These are phyloP conservation scores for Atrina japonica DNA, from an alignment of 2,888 invertebrate genomes.

Conservation along the genomic window DNA sequence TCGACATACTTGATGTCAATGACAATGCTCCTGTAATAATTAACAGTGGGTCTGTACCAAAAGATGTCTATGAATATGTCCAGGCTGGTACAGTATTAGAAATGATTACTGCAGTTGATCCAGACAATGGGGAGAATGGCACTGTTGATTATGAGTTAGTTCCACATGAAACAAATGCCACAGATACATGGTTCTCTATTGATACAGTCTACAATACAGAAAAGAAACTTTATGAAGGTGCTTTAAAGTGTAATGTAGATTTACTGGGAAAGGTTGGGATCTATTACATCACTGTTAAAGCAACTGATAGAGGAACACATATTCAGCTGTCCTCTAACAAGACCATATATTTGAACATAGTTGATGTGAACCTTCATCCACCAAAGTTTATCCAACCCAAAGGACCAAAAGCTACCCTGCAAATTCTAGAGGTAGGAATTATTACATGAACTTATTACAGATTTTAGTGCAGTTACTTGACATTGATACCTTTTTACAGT, in stretches of 20 bases:
- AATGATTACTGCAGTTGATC: slow-evolving; percentile 64
- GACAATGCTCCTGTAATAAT: slow-evolving; percentile 91
- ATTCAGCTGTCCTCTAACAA: slow-evolving; percentile 32
- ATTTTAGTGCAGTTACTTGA: no score
- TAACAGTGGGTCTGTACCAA: slow-evolving; percentile 45
- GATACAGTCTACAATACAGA: slow-evolving; percentile 17
- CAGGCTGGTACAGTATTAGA: slow-evolving; percentile 54
- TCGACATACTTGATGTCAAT: slow-evolving; percentile 92
- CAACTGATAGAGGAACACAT: slow-evolving; percentile 88
- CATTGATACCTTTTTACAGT: no score
- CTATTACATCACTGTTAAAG: slow-evolving; percentile 89
- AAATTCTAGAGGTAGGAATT: slow-evolving; percentile 52
- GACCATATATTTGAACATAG: slow-evolving; percentile 45
- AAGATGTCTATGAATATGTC: slow-evolving; percentile 61
- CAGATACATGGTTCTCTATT: slow-evolving; percentile 26
- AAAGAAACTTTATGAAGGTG: slow-evolving; percentile 28
- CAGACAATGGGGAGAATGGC: slow-evolving; percentile 65
- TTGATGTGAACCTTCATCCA: slow-evolving; percentile 94
- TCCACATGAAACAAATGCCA: slow-evolving; percentile 83
- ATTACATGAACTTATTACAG: no score
- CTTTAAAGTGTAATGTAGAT: slow-evolving; percentile 24
- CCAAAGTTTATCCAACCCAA: slow-evolving; percentile 82
- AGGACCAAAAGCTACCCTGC: slow-evolving; percentile 48
- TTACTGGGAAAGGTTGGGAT: slow-evolving; percentile 90
- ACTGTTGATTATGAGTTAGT: slow-evolving; percentile 60